Conservation (phyloP, 2,797 vertebrate species). For the Odontamblyopus rebecca region DNA sequence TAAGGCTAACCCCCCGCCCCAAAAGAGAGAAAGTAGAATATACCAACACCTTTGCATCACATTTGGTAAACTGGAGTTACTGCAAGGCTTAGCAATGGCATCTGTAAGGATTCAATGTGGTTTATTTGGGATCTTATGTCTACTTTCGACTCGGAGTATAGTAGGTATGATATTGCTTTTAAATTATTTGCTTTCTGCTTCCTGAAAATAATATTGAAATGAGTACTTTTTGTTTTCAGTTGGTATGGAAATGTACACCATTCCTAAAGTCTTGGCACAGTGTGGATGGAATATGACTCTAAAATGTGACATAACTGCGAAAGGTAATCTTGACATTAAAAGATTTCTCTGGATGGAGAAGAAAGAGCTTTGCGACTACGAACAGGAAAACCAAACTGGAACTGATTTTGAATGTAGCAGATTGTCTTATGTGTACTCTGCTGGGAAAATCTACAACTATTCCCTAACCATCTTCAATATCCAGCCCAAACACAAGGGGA, state of each 20-base stretch:
- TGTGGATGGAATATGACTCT: slow-evolving; percentile 45
- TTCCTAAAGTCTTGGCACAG: accelerated
- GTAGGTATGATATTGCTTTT: slow-evolving; percentile 39
- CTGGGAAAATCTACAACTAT: neutral
- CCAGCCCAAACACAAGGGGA: slow-evolving; percentile 17
- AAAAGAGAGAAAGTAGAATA: neutral
- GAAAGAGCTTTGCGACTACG: neutral
- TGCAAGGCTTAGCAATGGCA: slow-evolving; percentile 19
- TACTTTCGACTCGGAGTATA: slow-evolving; percentile 5
- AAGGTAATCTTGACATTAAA: accelerated
- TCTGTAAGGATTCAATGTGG: neutral
- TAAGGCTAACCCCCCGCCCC: neutral
- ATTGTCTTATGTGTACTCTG: accelerated
- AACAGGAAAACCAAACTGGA: accelerated
- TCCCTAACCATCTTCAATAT: slow-evolving; percentile 41
- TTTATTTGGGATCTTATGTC: slow-evolving; percentile 37
- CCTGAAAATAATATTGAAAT: neutral
- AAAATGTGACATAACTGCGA: slow-evolving; percentile 24
- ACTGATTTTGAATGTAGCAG: neutral
- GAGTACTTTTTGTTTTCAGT: slow-evolving; percentile 20
- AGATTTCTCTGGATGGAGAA: slow-evolving; percentile 13
- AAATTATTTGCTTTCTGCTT: neutral
- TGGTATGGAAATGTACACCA: slow-evolving; percentile 8
- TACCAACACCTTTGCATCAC: neutral
- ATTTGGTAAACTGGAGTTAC: neutral